Evolutionary conservation across 2,888 invertebrate genomes (phyloP).

Genomic region (Ypsolopha sequella): DNA sequence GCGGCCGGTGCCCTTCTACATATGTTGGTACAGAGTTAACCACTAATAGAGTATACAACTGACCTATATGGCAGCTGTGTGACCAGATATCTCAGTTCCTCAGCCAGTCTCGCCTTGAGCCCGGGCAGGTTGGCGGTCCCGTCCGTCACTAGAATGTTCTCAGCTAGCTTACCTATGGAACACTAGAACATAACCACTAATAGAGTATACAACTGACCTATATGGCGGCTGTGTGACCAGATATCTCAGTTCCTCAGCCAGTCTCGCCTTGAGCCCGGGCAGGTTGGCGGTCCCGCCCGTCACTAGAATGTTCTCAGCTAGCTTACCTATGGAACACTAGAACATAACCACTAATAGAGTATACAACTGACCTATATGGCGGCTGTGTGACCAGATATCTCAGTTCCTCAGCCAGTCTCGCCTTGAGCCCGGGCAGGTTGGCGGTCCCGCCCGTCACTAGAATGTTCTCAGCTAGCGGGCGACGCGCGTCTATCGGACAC

Average conservation of each 20-base stretch:
- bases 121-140: slow-evolving; percentile 89
- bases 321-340: slow-evolving; percentile 85
- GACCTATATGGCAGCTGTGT: slow-evolving; percentile 72
- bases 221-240: slow-evolving; percentile 75
- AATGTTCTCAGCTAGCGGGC: slow-evolving; percentile 83
- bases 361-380: slow-evolving; percentile 49
- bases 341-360: no score
- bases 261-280: slow-evolving; percentile 84
- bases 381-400: slow-evolving; percentile 72
- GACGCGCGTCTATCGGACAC: slow-evolving; percentile 87
- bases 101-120: slow-evolving; percentile 81
- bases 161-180: slow-evolving; percentile 87
- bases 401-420: slow-evolving; percentile 85
- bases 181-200: slow-evolving; percentile 74
- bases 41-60: not conserved
- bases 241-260: slow-evolving; percentile 80
- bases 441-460: slow-evolving; percentile 89
- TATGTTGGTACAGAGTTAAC: no score
- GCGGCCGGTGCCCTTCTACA: no score
- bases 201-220: slow-evolving; percentile 31
- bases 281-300: slow-evolving; percentile 89
- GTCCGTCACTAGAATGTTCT: slow-evolving; percentile 88
- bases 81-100: slow-evolving; percentile 80
- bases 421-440: slow-evolving; percentile 85
- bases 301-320: slow-evolving; percentile 88